Conservation (phyloP, 2,113 vertebrate species). For the Columbina picui region DNA sequence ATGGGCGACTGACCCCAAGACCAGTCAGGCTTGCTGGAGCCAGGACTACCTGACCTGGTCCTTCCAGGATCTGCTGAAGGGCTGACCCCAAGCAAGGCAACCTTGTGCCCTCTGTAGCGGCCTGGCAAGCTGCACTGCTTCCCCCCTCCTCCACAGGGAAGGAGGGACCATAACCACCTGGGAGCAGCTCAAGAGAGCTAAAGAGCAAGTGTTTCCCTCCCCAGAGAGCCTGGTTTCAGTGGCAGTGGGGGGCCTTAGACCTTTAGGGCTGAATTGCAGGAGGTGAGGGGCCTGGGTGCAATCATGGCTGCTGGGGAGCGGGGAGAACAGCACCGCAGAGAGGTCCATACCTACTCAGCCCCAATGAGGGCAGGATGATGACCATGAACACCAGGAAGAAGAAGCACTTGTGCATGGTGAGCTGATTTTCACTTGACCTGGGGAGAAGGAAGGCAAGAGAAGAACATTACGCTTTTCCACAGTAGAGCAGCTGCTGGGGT, state of each 20-base stretch:
- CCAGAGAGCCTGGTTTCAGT: neutral
- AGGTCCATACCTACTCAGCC: conserved; percentile 87
- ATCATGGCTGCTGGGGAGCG: neutral
- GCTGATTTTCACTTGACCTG: conserved; percentile 91
- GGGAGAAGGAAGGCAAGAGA: neutral
- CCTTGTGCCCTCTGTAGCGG: neutral
- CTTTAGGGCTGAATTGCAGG: accelerated
- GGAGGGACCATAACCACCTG: neutral
- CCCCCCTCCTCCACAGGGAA: neutral
- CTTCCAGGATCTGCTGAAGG: neutral
- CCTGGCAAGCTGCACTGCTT: neutral
- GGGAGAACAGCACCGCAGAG: neutral
- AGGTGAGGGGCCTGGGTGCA: accelerated
- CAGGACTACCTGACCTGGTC: neutral
- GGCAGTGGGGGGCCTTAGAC: neutral
- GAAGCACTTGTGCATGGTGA: conserved; percentile 96
- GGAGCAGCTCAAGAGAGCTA: neutral
- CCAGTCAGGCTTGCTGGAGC: neutral
- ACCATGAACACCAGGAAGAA: conserved; percentile 96
- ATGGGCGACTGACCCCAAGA: accelerated
- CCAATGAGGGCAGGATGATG: conserved; percentile 93
- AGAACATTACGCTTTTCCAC: neutral
- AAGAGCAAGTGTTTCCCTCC: neutral
- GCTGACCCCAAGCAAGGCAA: neutral
- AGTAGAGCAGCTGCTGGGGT: neutral